Evolutionary conservation across 2,888 invertebrate genomes (phyloP).

Genomic region (Scaptomyza polygonia): DNA sequence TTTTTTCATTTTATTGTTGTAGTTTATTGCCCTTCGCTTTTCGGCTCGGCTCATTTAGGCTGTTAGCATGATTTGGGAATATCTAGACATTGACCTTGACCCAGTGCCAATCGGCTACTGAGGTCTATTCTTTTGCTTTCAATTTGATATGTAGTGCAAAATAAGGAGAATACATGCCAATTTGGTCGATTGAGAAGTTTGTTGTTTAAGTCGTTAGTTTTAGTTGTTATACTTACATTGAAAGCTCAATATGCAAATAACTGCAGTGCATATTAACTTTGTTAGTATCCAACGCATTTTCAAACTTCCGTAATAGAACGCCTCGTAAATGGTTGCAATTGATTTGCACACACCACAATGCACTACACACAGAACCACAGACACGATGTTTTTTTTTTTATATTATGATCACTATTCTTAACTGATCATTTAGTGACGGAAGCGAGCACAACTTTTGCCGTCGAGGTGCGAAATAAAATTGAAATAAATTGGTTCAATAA

Average conservation of each 20-base stretch:
- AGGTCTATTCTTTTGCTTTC: constrained; percentile 47
- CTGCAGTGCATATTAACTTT: constrained; percentile 17
- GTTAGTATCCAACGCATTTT: constrained; percentile 39
- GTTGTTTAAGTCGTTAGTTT: constrained; percentile 62
- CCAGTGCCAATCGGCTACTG: constrained; percentile 39
- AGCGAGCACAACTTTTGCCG: constrained; percentile 60
- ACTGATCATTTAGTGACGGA: constrained; percentile 31
- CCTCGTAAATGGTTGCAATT: constrained; percentile 10
- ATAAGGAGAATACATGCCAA: not conserved
- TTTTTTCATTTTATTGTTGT: constrained; percentile 32
- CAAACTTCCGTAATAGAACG: constrained; percentile 6
- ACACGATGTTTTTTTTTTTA: no score
- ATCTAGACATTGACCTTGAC: constrained; percentile 72
- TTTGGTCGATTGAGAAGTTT: constrained; percentile 35
- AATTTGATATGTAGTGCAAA: constrained; percentile 4
- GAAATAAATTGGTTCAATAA: constrained; percentile 77
- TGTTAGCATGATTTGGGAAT: constrained; percentile 66
- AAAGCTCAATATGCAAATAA: constrained; percentile 36
- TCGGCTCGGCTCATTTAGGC: constrained; percentile 8
- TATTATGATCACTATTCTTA: constrained; percentile 24
- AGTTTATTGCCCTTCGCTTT: constrained; percentile 78
- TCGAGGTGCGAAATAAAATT: constrained; percentile 69
- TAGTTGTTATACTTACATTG: constrained; percentile 51
- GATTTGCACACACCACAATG: constrained; percentile 1
- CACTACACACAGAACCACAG: not conserved